Evolutionary conservation across 2,113 vertebrate genomes (phyloP).

Genomic region (Syrrhaptes paradoxus): DNA sequence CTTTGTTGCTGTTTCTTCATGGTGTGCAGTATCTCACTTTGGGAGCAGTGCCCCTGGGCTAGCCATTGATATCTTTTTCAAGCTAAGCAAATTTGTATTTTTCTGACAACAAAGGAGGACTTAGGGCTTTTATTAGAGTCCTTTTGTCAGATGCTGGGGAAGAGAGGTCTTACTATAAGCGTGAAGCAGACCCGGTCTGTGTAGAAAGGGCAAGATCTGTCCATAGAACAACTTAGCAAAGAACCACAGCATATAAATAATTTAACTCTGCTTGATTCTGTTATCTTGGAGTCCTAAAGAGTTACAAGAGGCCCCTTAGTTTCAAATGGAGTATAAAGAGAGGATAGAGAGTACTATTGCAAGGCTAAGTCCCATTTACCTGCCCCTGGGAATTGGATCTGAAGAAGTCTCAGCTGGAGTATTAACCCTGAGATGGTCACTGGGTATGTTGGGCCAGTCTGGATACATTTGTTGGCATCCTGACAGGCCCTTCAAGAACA

Average conservation of each 20-base stretch:
- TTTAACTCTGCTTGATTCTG: neutral
- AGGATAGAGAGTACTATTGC: neutral
- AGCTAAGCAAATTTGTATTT: neutral
- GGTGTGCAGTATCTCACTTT: neutral
- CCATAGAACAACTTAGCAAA: neutral
- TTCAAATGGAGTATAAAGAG: neutral
- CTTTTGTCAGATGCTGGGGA: neutral
- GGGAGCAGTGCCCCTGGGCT: neutral
- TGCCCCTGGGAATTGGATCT: neutral
- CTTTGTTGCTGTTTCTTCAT: neutral
- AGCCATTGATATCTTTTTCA: neutral
- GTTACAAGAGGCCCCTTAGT: neutral
- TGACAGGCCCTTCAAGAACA: neutral
- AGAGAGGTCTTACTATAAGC: neutral
- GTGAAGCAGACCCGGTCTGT: neutral
- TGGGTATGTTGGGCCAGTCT: neutral
- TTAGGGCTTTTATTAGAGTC: neutral
- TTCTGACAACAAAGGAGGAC: neutral
- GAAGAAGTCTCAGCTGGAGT: neutral
- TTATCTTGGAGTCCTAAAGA: neutral
- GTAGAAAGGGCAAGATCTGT: neutral
- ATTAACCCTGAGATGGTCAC: neutral
- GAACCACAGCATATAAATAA: neutral
- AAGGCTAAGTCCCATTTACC: neutral
- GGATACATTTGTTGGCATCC: neutral